Percentiles rank a stretch among this genome's conserved stretches.
Evolutionary conservation across 2,797 vertebrate species (phyloP).

Genomic region (Microhierax caerulescens): DNA sequence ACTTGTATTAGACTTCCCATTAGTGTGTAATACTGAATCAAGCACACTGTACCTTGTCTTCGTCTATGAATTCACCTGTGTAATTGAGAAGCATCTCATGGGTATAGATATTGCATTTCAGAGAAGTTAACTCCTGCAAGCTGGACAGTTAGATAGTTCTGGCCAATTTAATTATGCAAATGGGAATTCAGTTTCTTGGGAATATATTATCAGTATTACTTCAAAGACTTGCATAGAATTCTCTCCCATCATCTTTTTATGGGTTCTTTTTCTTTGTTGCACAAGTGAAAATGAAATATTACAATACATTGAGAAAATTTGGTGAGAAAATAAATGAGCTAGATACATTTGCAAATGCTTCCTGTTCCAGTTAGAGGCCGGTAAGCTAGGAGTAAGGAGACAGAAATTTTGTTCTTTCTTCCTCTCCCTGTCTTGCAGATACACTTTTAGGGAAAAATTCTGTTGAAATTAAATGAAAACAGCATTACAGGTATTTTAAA

Average conservation of each 20-base stretch:
- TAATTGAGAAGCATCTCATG: constrained; percentile 27
- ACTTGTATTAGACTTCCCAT: neutral
- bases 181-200: constrained; percentile 31
- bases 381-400: neutral
- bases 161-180: constrained; percentile 68
- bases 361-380: neutral
- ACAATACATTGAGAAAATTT: neutral
- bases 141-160: constrained; percentile 49
- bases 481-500: neutral
- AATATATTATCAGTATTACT: constrained; percentile 35
- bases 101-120: constrained; percentile 5
- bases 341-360: neutral
- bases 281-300: constrained; percentile 43
- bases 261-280: constrained; percentile 31
- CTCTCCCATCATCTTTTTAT: constrained; percentile 7
- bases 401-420: neutral
- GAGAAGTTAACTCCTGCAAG: constrained; percentile 48
- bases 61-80: constrained; percentile 15
- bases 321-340: constrained; percentile 17
- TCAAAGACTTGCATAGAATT: constrained; percentile 35
- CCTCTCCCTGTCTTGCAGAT: neutral
- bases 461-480: neutral
- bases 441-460: neutral
- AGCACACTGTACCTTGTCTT: constrained; percentile 19
- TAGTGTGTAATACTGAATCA: constrained; percentile 32